These are phyloP conservation scores for Heliconius ismenius DNA, from an alignment of 2,888 invertebrate species.

Conservation along the genomic window DNA sequence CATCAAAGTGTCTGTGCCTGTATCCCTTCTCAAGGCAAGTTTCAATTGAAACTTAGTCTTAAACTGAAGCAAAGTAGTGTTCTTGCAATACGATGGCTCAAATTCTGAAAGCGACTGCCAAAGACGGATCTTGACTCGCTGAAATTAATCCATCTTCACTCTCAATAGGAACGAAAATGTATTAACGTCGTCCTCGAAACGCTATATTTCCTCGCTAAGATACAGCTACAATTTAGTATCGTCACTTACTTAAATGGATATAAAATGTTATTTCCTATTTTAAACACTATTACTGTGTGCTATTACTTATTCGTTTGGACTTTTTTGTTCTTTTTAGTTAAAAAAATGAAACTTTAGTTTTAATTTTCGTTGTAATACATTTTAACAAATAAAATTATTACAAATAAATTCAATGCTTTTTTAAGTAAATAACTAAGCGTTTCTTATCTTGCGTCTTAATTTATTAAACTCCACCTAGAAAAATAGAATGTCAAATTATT, in stretches of 20 bases:
- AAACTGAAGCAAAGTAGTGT: slow-evolving; percentile 66
- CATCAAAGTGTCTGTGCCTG: slow-evolving; percentile 61
- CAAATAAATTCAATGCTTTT: background rate
- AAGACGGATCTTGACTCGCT: slow-evolving; percentile 69
- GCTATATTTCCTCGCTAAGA: slow-evolving; percentile 31
- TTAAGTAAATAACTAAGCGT: background rate
- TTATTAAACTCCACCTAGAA: background rate
- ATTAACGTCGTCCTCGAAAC: slow-evolving; percentile 58
- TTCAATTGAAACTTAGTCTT: slow-evolving; percentile 74
- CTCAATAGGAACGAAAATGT: slow-evolving; percentile 52
- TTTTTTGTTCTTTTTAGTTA: background rate
- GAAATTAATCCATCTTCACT: slow-evolving; percentile 76
- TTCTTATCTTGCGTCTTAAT: background rate
- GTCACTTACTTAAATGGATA: slow-evolving; percentile 29
- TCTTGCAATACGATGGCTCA: slow-evolving; percentile 63
- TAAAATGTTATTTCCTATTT: slow-evolving; percentile 18
- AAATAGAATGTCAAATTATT: background rate
- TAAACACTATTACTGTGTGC: background rate
- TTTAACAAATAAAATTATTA: background rate
- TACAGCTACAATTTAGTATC: slow-evolving; percentile 26
- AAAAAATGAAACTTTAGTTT: too few species aligned
- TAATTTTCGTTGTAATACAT: too few species aligned
- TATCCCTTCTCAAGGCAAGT: slow-evolving; percentile 63
- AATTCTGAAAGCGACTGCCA: slow-evolving; percentile 66
- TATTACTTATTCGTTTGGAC: background rate